phyloP scores from a whole-genome alignment of 2,888 invertebrate genomes.

The Furcula furcula region DNA sequence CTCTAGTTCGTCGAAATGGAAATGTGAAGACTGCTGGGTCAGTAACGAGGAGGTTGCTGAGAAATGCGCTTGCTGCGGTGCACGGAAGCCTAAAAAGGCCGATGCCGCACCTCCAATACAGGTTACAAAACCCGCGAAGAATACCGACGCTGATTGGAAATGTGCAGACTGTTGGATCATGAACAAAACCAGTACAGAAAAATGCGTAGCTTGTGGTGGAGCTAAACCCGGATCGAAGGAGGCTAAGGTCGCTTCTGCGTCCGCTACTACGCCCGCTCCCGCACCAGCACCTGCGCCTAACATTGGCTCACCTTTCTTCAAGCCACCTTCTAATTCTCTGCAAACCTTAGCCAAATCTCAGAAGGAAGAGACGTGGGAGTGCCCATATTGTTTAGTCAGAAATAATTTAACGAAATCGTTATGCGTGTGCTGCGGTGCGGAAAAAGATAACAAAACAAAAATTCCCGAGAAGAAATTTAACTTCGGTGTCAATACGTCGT shows the following conservation, averaged over 20 bases:
- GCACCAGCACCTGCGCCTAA: slow-evolving; percentile 2
- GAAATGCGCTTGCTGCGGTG: slow-evolving; percentile 50
- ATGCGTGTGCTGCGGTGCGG: slow-evolving; percentile 60
- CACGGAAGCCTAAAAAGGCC: slow-evolving; percentile 26
- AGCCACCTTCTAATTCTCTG: slow-evolving; percentile 28
- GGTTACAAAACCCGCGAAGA: not conserved
- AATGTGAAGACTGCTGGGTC: slow-evolving; percentile 52
- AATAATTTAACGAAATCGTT: slow-evolving; percentile 46
- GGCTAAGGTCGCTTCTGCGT: no score
- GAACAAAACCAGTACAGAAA: slow-evolving; percentile 42
- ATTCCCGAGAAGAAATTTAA: slow-evolving; percentile 42
- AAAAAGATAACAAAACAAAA: slow-evolving; percentile 27
- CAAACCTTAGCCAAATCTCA: slow-evolving; percentile 42
- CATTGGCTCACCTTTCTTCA: slow-evolving; percentile 12
- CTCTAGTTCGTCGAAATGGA: slow-evolving; percentile 34
- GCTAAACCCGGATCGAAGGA: slow-evolving; percentile 31
- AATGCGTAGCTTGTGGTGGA: slow-evolving; percentile 53
- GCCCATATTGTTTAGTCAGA: slow-evolving; percentile 53
- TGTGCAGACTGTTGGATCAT: slow-evolving; percentile 53
- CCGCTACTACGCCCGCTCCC: no score
- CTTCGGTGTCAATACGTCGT: slow-evolving; percentile 43
- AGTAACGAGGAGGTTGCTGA: slow-evolving; percentile 36
- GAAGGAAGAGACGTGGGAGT: slow-evolving; percentile 57
- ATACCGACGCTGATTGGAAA: slow-evolving; percentile 35
- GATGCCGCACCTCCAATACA: not conserved